Percentiles rank a stretch among this genome's conserved stretches.
phyloP scores from a whole-genome alignment of 2,797 vertebrate genomes.

The Alcedo atthis region DNA sequence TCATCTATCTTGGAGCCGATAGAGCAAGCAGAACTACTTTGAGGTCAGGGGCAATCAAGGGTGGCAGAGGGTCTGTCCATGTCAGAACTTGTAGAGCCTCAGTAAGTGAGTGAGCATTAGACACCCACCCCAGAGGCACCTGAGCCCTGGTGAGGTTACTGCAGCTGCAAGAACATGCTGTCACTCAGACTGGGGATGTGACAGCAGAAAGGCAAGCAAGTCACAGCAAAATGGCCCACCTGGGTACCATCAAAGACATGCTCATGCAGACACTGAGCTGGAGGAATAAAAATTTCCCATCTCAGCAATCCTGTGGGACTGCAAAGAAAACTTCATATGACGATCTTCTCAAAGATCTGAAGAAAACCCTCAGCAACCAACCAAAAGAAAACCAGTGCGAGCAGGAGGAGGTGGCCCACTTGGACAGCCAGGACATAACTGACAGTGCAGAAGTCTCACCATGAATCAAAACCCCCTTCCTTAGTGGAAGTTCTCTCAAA shows the following conservation, averaged over 20 bases:
- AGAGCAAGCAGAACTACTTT: not conserved
- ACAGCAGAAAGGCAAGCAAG: not conserved
- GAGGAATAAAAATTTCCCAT: not conserved
- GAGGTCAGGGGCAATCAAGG: accelerated
- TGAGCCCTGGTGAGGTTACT: not conserved
- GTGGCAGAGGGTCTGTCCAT: not conserved
- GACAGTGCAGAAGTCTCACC: not conserved
- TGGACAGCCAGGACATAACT: not conserved
- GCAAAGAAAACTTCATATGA: not conserved
- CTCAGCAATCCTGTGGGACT: not conserved
- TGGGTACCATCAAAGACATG: not conserved
- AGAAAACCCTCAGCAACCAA: not conserved
- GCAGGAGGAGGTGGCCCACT: not conserved
- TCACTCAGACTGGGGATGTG: not conserved
- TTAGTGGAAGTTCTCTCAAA: not conserved
- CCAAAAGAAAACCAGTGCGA: not conserved
- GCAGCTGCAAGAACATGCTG: not conserved
- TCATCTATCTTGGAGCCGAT: not conserved
- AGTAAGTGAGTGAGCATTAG: not conserved
- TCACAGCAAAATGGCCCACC: not conserved
- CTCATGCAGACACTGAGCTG: not conserved
- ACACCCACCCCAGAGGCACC: not conserved
- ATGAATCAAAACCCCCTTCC: not conserved
- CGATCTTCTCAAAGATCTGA: not conserved
- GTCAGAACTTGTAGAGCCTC: not conserved